These are phyloP conservation scores for Ditylenchus dipsaci DNA, from an alignment of 1,140 invertebrate species.

Conservation along the genomic window DNA sequence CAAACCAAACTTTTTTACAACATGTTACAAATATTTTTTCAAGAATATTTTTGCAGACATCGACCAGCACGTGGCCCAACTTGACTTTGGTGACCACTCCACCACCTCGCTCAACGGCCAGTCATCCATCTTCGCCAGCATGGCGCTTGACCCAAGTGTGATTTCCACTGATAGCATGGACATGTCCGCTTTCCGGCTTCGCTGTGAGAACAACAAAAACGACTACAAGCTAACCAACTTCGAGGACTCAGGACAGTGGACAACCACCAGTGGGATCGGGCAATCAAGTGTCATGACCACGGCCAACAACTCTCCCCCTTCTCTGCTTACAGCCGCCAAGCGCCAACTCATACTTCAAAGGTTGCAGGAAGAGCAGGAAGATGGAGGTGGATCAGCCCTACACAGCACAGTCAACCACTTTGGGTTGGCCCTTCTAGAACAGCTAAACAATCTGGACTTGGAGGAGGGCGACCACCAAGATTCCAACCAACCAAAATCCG, in stretches of 20 bases:
- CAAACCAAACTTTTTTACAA: too few species aligned
- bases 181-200: conserved; percentile 37
- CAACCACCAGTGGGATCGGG: conserved; percentile 35
- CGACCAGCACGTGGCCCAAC: conserved; percentile 51
- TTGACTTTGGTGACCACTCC: conserved; percentile 45
- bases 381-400: background rate
- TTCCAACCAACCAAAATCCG: background rate
- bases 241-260: conserved; percentile 55
- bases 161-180: conserved; percentile 32
- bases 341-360: background rate
- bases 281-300: background rate
- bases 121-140: conserved; percentile 22
- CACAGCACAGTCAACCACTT: background rate
- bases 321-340: conserved; percentile 2
- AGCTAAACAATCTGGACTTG: conserved; percentile 4
- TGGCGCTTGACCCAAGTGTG: conserved; percentile 5
- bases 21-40: too few species aligned
- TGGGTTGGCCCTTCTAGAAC: background rate
- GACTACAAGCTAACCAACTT: conserved; percentile 57
- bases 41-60: conserved; percentile 41
- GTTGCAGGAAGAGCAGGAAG: background rate
- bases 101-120: conserved; percentile 30
- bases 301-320: conserved; percentile 7
- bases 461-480: background rate
- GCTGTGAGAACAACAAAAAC: conserved; percentile 55